Evolutionary conservation across 2,797 vertebrate genomes (phyloP), one percentile per base, ranked within the genome.

Genomic region (Mus spretus): DNA sequence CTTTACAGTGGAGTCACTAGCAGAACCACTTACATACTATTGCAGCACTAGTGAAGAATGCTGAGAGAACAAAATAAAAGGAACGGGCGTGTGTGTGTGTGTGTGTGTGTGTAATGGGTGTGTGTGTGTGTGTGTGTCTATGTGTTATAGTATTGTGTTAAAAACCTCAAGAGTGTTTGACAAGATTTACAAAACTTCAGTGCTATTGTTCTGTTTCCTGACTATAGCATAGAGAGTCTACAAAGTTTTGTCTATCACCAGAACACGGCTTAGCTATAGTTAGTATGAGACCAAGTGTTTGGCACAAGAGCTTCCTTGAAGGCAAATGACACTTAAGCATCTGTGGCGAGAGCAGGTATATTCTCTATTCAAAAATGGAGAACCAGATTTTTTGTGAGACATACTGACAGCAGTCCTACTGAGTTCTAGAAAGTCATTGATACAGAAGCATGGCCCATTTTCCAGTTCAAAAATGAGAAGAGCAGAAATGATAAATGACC

Each of bases 281-380:
- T 22, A 3, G n/a, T 81, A 15, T 44, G 72, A 81, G 55, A 40
- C 17, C 11, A 34, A 34, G n/a, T 26, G 14, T n/a, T 88, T 7
- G 40, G 5, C 26, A 24, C 19, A 1, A 22, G n/a, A 24, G 1
- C 20, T 83, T 91, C 34, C 1, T 6, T 11, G 53, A 1, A 63
- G 6, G 3, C 5, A 17, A 24, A 11, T 34, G 1, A n/a, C 1
- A 50, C 17, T n/a, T 4, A 55, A 78, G 63, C 2, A 15, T 55
- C 47, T 91, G 5, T 3, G 6, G n/a, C 28, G 13, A 89, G 40
- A 78, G 55, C 8, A n/a, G 19, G 24, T 31, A 28, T 28, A 40
- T 24, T 57, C 13, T 81, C 75, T 59, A 10, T n/a, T 81, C 34
- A 5, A 65, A 40, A 40, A 24, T 55, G 4, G 11, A 31, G 12